phyloP scores from a whole-genome alignment of 2,113 vertebrate genomes.

The human (Homo sapiens) region GRCh38 chrX:85612001-85612500 shows the following conservation, averaged over 20 bases:
- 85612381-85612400: background rate
- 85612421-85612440: background rate
- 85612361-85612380: background rate
- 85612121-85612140: conserved; percentile 66
- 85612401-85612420: conserved; percentile 26
- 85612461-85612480: background rate
- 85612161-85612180: background rate
- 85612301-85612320: conserved; percentile 7
- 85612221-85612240: conserved; percentile 12
- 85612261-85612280: background rate
- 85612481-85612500: background rate
- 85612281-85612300: background rate
- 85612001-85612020: background rate
- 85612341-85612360: conserved; percentile 17
- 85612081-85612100: background rate
- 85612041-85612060: background rate
- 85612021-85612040: background rate
- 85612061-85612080: background rate
- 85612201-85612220: background rate
- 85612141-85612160: background rate
- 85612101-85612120: conserved; percentile 73
- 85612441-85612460: background rate
- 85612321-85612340: background rate
- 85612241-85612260: background rate
- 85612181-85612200: background rate